phyloP scores from a whole-genome alignment of 2,113 vertebrate genomes.

The Smithornis capensis region DNA sequence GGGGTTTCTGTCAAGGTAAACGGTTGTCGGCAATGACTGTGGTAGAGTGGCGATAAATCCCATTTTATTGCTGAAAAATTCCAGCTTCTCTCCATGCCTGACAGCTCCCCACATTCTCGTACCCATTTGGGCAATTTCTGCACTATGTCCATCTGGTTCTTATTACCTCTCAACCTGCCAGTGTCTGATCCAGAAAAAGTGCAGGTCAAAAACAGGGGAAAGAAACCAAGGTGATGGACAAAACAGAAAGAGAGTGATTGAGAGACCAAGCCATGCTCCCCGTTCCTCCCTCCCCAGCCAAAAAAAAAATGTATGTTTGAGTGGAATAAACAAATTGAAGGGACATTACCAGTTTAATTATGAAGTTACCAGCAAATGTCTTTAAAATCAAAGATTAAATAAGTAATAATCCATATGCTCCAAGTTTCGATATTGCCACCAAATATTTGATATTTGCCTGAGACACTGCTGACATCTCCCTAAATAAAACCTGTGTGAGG shows the following conservation, averaged over 20 bases:
- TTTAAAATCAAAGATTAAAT: background rate
- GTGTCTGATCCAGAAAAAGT: conserved; percentile 83
- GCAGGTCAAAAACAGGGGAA: conserved; percentile 77
- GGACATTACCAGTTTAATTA: background rate
- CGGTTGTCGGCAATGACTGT: conserved; percentile 86
- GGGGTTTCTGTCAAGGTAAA: conserved; percentile 85
- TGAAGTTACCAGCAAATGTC: background rate
- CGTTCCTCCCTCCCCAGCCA: background rate
- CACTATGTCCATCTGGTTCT: conserved; percentile 97
- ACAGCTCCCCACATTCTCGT: conserved; percentile 96
- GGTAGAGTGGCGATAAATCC: conserved; percentile 99
- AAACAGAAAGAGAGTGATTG: conserved; percentile 71
- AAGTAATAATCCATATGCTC: background rate
- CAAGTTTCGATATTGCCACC: background rate
- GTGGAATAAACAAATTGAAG: background rate
- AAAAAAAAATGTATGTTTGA: background rate
- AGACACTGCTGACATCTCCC: conserved; percentile 14
- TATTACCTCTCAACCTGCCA: conserved; percentile 91
- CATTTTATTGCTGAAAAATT: conserved; percentile 99
- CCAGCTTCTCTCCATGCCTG: conserved; percentile 96
- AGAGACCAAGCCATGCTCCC: background rate
- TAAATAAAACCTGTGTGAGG: background rate
- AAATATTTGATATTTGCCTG: background rate
- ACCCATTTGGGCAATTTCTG: conserved; percentile 95
- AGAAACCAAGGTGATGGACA: conserved; percentile 76